Evolutionary conservation across 2,888 invertebrate species (phyloP), one percentile per base, ranked within the genome.

Genomic region (Trypoxylon attenuatum): DNA sequence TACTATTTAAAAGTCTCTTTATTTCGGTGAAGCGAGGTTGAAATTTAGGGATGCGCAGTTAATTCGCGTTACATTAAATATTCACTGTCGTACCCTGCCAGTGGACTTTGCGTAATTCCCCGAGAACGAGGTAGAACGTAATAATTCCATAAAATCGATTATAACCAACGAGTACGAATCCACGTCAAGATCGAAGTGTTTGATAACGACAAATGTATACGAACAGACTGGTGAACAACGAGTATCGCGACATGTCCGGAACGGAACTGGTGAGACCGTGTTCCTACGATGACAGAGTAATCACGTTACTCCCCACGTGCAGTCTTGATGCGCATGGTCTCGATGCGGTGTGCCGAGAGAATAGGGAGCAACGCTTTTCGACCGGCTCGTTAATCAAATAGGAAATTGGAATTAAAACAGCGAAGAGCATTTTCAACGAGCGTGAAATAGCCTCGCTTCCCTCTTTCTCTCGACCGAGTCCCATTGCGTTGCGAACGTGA

Each of bases 1-100:
- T 22, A 10, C 38, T 38, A 27, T 50, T 27, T 43, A 19, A 25
- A 19, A 33, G 49, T 38, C 27, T 42, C 42, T 43, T 49, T 27
- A 22, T 18, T 39, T 46, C 29, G 18, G 10, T 16, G 13, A 1
- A n/a, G 15, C n/a, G n/a, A n/a, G n/a, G n/a, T n/a, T n/a, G n/a
- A n/a, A n/a, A n/a, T n/a, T n/a, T n/a, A n/a, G n/a, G n/a, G n/a
- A n/a, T n/a, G n/a, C n/a, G n/a, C n/a, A n/a, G n/a, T n/a, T n/a
- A n/a, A n/a, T n/a, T n/a, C n/a, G n/a, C n/a, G n/a, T n/a, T n/a
- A n/a, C n/a, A n/a, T n/a, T n/a, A n/a, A n/a, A n/a, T n/a, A n/a
- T n/a, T n/a, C n/a, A n/a, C n/a, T n/a, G n/a, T n/a, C n/a, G n/a
- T n/a, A n/a, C n/a, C n/a, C n/a, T n/a, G n/a, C n/a, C n/a, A n/a